These are phyloP conservation scores for Agrotis clavis DNA, from an alignment of 2,888 invertebrate genomes.

Conservation along the genomic window DNA sequence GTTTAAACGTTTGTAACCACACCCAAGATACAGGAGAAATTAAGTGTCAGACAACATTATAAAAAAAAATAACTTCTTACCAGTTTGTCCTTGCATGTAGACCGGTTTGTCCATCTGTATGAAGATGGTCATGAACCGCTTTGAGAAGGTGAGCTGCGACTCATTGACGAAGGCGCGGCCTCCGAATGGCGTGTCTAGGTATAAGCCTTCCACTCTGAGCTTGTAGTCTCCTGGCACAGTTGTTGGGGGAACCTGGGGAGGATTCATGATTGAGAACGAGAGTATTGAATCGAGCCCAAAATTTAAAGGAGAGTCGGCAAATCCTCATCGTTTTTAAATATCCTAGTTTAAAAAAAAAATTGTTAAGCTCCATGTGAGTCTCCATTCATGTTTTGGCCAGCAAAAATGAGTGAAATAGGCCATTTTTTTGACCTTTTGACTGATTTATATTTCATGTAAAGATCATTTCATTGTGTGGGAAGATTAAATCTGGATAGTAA, in stretches of 20 bases:
- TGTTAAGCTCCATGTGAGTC: neutral
- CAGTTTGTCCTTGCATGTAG: constrained; percentile 97
- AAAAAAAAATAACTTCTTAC: constrained; percentile 81
- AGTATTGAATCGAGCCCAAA: neutral
- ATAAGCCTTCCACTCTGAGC: constrained; percentile 95
- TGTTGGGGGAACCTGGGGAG: constrained; percentile 94
- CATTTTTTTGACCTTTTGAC: too few relatives aligned
- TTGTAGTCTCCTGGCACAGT: constrained; percentile 96
- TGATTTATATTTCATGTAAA: too few relatives aligned
- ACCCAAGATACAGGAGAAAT: too few relatives aligned
- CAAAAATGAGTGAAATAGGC: too few relatives aligned
- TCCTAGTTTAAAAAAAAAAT: neutral
- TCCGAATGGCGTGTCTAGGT: constrained; percentile 94
- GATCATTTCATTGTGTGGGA: too few relatives aligned
- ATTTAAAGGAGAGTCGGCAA: neutral
- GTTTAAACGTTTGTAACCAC: too few relatives aligned
- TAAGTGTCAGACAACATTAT: too few relatives aligned
- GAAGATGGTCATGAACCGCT: constrained; percentile 98
- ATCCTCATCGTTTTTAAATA: too few relatives aligned
- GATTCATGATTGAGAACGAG: neutral
- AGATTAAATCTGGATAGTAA: too few relatives aligned
- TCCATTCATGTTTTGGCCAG: too few relatives aligned
- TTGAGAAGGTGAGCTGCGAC: constrained; percentile 95
- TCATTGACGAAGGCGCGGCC: constrained; percentile 98
- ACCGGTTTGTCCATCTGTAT: constrained; percentile 98